phyloP scores from a whole-genome alignment of 2,113 vertebrate genomes.

The Lagenorhynchus albirostris region DNA sequence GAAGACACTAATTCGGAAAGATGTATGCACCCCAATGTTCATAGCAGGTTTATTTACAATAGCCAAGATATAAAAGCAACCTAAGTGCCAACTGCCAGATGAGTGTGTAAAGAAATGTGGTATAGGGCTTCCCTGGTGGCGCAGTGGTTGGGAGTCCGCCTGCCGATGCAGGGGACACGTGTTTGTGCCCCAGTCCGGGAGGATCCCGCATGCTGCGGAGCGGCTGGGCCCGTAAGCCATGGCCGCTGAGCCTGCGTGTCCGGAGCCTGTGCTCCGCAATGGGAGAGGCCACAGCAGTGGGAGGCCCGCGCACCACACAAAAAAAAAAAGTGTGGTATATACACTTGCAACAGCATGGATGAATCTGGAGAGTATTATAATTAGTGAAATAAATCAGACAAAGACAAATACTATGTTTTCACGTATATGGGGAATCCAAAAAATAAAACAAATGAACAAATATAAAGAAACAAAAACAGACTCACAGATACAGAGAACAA shows the following conservation, averaged over 20 bases:
- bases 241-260: too few species aligned
- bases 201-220: too few species aligned
- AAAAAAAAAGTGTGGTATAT: neutral
- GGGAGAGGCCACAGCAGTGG: too few species aligned
- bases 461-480: neutral
- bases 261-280: too few species aligned
- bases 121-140: too few species aligned
- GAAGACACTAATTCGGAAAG: neutral
- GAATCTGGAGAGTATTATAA: neutral
- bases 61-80: neutral
- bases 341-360: neutral
- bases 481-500: neutral
- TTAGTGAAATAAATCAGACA: neutral
- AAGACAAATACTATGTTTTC: neutral
- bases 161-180: too few species aligned
- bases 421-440: neutral
- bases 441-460: neutral
- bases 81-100: neutral
- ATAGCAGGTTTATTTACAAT: neutral
- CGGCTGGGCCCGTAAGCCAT: too few species aligned
- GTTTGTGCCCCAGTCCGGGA: too few species aligned
- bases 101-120: neutral
- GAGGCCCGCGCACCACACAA: too few species aligned
- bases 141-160: too few species aligned
- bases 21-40: neutral